Conservation (phyloP, 2,888 invertebrate genomes). For the Galerucella calmariensis region DNA sequence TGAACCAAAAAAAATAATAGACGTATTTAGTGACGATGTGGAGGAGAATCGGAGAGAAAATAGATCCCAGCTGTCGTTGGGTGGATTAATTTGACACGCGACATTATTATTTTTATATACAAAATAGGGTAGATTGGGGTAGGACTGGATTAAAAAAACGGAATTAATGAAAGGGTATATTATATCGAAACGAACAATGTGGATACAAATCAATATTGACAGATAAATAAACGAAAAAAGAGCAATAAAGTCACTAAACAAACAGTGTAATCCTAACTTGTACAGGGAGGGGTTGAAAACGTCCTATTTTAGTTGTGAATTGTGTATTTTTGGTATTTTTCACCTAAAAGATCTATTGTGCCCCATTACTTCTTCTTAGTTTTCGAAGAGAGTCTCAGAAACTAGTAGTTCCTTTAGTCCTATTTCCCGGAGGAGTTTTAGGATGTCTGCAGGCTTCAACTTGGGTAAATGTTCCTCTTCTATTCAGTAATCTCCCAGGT, state of each 20-base stretch:
- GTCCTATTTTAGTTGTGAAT: no score
- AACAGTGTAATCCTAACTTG: background rate
- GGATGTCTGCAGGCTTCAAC: no score
- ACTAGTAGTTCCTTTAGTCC: no score
- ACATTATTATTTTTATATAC: background rate
- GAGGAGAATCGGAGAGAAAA: background rate
- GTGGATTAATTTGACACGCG: background rate
- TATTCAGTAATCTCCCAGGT: no score
- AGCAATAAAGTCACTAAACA: background rate
- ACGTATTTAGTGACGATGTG: background rate
- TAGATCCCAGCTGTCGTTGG: background rate
- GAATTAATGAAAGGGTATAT: background rate
- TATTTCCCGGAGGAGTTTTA: no score
- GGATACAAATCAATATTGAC: background rate
- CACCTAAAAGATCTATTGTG: no score
- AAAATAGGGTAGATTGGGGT: background rate
- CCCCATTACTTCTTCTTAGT: no score
- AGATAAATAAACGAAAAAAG: background rate
- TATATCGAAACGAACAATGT: background rate
- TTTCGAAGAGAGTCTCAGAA: no score
- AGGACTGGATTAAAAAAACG: background rate
- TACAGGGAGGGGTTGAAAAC: background rate
- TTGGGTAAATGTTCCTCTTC: no score
- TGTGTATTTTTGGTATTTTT: no score
- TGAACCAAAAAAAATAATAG: background rate